Conservation (phyloP, 2,113 vertebrate species). For the Cichladusa arquata region DNA sequence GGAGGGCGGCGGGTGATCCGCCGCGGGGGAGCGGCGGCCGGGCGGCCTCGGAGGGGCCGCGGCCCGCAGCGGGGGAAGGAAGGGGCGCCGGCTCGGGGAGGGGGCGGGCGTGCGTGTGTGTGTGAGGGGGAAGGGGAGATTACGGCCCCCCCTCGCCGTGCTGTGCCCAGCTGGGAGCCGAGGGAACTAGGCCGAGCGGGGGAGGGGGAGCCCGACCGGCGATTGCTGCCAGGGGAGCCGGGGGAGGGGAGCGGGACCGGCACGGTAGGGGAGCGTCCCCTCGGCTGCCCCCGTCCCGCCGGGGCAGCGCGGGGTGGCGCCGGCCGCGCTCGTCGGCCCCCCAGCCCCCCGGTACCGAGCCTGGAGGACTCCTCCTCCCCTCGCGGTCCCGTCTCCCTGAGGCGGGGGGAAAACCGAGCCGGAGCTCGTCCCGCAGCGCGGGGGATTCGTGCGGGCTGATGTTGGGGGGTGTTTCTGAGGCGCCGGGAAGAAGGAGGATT, state of each 20-base stretch:
- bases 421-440: neutral
- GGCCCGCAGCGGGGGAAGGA: neutral
- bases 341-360: neutral
- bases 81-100: neutral
- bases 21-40: neutral
- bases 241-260: neutral
- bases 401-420: neutral
- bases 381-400: neutral
- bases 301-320: neutral
- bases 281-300: neutral
- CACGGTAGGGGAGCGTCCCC: neutral
- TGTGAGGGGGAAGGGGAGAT: neutral
- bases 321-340: neutral
- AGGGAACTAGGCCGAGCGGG: conserved; percentile 12
- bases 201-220: neutral
- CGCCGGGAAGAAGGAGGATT: neutral
- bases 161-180: neutral
- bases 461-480: neutral
- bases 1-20: neutral
- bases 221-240: neutral
- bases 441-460: neutral
- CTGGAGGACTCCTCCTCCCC: neutral
- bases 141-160: neutral
- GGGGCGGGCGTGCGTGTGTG: neutral
- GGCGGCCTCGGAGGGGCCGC: neutral